phyloP scores from a whole-genome alignment of 1,140 invertebrate species.

The Drosophila takahashii region DNA sequence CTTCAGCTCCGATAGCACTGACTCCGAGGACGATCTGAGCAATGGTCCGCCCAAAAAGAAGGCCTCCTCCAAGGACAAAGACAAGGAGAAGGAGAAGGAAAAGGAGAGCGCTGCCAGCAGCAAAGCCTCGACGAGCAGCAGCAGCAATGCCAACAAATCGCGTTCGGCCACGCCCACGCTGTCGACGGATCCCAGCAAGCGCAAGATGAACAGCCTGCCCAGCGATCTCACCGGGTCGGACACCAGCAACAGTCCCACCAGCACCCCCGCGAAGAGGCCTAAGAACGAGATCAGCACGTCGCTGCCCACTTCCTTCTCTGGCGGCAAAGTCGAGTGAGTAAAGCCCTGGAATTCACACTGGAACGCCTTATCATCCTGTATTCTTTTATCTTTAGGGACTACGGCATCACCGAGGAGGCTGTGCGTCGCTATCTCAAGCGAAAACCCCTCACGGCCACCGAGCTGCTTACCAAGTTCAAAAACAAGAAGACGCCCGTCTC shows the following conservation, averaged over 20 bases:
- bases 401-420: constrained; percentile 96
- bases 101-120: constrained; percentile 69
- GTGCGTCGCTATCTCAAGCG: constrained; percentile 96
- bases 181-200: constrained; percentile 79
- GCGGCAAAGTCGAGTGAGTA: constrained; percentile 80
- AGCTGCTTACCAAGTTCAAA: constrained; percentile 97
- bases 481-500: constrained; percentile 96
- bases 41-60: constrained; percentile 84
- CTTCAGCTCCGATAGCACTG: constrained; percentile 91
- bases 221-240: constrained; percentile 85
- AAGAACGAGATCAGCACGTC: constrained; percentile 86
- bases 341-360: background rate
- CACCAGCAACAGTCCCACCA: constrained; percentile 83
- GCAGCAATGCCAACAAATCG: constrained; percentile 86
- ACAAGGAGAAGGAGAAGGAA: constrained; percentile 61
- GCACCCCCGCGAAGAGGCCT: constrained; percentile 87
- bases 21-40: constrained; percentile 86
- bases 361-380: background rate
- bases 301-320: constrained; percentile 77
- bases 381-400: constrained; percentile 88
- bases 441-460: constrained; percentile 98
- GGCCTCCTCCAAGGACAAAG: constrained; percentile 52
- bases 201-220: constrained; percentile 85
- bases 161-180: constrained; percentile 88
- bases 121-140: constrained; percentile 59